These are phyloP conservation scores for Andrena haemorrhoa DNA, from an alignment of 2,888 invertebrate genomes.

Conservation along the genomic window DNA sequence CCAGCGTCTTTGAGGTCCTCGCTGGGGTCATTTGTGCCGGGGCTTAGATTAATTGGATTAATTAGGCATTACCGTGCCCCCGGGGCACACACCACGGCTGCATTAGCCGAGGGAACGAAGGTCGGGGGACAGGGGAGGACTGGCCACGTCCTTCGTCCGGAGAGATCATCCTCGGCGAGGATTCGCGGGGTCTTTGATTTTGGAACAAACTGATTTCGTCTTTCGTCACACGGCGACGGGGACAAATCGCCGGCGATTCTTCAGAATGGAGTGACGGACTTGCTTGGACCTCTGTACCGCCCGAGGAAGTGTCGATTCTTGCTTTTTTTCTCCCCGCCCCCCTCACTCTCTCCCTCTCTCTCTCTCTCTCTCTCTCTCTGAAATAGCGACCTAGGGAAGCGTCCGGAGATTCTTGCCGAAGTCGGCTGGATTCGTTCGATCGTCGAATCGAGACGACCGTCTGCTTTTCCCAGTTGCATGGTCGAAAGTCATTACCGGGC, in stretches of 20 bases:
- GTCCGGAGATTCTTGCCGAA: background rate
- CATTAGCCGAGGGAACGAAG: conserved; percentile 78
- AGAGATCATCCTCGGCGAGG: conserved; percentile 60
- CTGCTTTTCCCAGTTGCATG: conserved; percentile 77
- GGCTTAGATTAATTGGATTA: conserved; percentile 85
- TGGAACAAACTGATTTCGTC: conserved; percentile 64
- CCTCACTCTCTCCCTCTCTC: background rate
- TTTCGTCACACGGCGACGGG: conserved; percentile 62
- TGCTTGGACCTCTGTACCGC: conserved; percentile 1
- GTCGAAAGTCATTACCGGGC: conserved; percentile 82
- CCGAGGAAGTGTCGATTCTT: conserved; percentile 5
- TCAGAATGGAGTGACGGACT: conserved; percentile 22
- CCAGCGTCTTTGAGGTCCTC: conserved; percentile 73
- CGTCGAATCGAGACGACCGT: conserved; percentile 17
- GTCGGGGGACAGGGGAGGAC: conserved; percentile 45
- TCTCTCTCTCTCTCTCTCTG: background rate
- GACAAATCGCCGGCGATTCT: conserved; percentile 48
- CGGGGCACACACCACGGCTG: conserved; percentile 78
- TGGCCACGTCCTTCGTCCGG: conserved; percentile 64
- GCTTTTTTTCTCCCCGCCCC: background rate
- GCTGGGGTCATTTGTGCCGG: conserved; percentile 84
- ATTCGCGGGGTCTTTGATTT: conserved; percentile 71
- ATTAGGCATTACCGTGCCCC: conserved; percentile 84
- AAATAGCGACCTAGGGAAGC: background rate
- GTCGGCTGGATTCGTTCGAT: background rate